These are phyloP conservation scores for Rhinichthys klamathensis DNA, from an alignment of 2,113 vertebrate genomes.

Conservation along the genomic window DNA sequence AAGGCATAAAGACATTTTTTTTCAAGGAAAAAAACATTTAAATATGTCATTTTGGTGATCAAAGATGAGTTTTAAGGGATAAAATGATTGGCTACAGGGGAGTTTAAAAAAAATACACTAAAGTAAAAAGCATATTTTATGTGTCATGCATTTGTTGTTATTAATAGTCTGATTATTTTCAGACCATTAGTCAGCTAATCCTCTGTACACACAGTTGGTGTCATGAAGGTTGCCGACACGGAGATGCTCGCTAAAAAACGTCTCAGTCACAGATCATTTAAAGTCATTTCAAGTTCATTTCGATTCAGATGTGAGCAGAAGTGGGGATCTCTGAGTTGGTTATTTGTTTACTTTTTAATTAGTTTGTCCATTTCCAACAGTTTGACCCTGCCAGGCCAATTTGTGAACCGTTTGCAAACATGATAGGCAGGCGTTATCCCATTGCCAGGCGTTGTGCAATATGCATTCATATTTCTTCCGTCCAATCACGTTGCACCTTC, in stretches of 20 bases:
- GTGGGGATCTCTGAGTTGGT: not conserved
- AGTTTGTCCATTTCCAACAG: not conserved
- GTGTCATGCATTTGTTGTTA: not conserved
- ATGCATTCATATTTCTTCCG: not conserved
- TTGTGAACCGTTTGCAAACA: not conserved
- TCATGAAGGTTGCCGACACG: slow-evolving; percentile 12
- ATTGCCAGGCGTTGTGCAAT: not conserved
- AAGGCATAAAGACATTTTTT: too few species aligned
- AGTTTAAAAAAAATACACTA: not conserved
- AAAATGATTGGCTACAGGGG: too few species aligned
- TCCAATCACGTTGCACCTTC: not conserved
- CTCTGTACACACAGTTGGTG: not conserved
- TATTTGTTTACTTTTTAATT: not conserved
- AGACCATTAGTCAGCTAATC: slow-evolving; percentile 4
- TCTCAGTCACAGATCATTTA: slow-evolving; percentile 25
- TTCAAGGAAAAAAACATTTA: too few species aligned
- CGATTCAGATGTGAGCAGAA: not conserved
- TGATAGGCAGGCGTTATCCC: not conserved
- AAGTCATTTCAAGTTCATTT: slow-evolving; percentile 1
- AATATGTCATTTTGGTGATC: too few species aligned
- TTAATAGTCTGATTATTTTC: slow-evolving; percentile 20
- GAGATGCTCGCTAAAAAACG: not conserved
- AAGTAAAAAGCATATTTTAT: not conserved
- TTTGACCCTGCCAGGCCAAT: slow-evolving; percentile 1
- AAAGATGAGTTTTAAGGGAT: too few species aligned